Evolutionary conservation across 1,140 invertebrate genomes (phyloP), one percentile per base, ranked within the genome.

Genomic region (Drosophila ficusphila): DNA sequence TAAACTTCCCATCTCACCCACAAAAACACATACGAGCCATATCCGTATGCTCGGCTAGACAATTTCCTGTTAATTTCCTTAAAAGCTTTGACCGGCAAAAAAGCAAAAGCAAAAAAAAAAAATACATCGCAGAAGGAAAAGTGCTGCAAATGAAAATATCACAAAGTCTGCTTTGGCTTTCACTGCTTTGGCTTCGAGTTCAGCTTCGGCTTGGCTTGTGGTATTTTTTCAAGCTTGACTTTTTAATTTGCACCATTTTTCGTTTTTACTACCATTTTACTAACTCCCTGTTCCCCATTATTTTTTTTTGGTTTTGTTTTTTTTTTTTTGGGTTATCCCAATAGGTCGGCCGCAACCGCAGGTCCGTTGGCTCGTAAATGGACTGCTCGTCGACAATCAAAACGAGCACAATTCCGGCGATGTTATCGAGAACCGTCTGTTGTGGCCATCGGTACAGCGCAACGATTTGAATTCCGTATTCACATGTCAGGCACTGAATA

Each of bases 401-500:
- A 96, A 95, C 89, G 95, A 96, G 89, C 95, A 96, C 90, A 96
- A 95, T 90, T 95, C 95, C 19, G 96, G 95, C 11, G 95, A 96
- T 90, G 95, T 97, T 18, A 97, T 97, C 65, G 96, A 97, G 90
- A 97, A 97, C 92, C 93, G 96, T 68, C 93, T 97, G 38, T 93
- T 94, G 41, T 95, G 96, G 93, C 94, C 94, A 25, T 93, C 94
- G 11, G 93, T 97, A 49, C 93, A 94, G 21, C 93, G 97, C 27
- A 94, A 95, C n/a, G 95, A 97, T 92, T 94, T 97, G 54, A 95
- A 96, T 57, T 94, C 95, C 2, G 95, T 96, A 71, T 96, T 97
- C 90, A 96, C 96, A 33, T 98, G 96, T 90, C 95, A 96, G 89
- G 96, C 97, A 8, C 93, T 94, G 69, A 98, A 98, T 91, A 97